Percentiles rank a stretch among this genome's conserved stretches.
Conservation (phyloP, 2,113 vertebrate genomes). For the Copsychus sechellarum region DNA sequence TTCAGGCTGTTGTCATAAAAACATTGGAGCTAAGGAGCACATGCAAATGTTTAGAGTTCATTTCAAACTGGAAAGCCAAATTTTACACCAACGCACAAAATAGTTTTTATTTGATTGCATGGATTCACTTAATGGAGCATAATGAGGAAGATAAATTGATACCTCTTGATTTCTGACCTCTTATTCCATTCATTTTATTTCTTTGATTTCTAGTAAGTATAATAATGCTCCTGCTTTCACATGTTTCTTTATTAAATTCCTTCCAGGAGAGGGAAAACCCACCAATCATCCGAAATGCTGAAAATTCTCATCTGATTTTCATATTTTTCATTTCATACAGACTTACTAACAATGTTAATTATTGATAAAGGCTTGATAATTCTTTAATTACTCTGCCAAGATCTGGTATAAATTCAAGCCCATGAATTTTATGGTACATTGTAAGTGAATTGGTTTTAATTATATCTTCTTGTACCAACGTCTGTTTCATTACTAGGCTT, state of each 20-base stretch:
- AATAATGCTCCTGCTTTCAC: neutral
- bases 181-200: neutral
- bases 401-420: neutral
- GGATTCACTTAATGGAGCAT: neutral
- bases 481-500: constrained; percentile 17
- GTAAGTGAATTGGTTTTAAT: constrained; percentile 2
- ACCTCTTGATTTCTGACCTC: neutral
- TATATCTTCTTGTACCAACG: neutral
- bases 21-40: neutral
- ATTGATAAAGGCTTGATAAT: constrained; percentile 12
- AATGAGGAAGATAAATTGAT: neutral
- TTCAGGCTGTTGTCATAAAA: neutral
- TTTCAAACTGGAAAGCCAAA: neutral
- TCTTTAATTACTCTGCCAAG: constrained; percentile 20
- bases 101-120: neutral
- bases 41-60: neutral
- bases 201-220: constrained; percentile 4
- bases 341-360: neutral
- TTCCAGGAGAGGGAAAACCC: neutral
- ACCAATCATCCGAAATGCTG: neutral
- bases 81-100: neutral
- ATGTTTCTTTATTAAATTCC: neutral
- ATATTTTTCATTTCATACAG: neutral
- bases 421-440: neutral
- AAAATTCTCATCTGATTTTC: neutral